Base-by-base conservation (phyloP, 2,888 invertebrate genomes). In the Melieria omissa region DNA sequence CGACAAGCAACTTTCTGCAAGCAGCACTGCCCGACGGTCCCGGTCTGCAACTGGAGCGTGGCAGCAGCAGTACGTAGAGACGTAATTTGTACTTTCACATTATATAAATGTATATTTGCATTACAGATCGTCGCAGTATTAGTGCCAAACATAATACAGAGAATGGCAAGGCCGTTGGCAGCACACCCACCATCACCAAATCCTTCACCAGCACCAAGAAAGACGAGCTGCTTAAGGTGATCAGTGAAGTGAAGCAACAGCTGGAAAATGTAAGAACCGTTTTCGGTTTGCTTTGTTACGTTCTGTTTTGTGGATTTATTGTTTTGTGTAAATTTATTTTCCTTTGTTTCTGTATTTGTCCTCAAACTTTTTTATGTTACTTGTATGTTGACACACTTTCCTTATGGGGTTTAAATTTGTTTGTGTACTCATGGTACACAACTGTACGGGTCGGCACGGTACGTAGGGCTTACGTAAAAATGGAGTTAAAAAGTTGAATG, bases 211-310 rank as follows among this genome's bases (percentile, higher is more conserved):
- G 85, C 79, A 86, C 86, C 74, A 87, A 88, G 80, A 87, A 87
- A 72, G 93, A 95, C 85, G 95, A 96, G 82, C 88, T 97, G 75
- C 91, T 93, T 80, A 90, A 94, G 84, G 89, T 95, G 80, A 92
- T 95, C 79, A 92, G 94, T 81, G 95, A 96, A 88, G 95, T 95
- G 0, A 91, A 94, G 82, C 90, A 92, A 77, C 95, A 95, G 86
- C 87, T 96, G 75, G 95, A 96, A 88, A 96, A 92, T 84, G 96
- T 96, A 86, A 91, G 93, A 90, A 67, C 45, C 65, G 10, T 45
- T 47, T 55, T 73, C 72, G 67, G 46, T 66, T 58, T 65, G 66
- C 42, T 65, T 73, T 58, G 74, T 67, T 46, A 64, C 60, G 57
- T 66, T 47, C 9, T 54, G 65, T 49, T 63, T 63, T 75, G 44